Evolutionary conservation across 2,888 invertebrate genomes (phyloP).

Genomic region (Athalia circularis): DNA sequence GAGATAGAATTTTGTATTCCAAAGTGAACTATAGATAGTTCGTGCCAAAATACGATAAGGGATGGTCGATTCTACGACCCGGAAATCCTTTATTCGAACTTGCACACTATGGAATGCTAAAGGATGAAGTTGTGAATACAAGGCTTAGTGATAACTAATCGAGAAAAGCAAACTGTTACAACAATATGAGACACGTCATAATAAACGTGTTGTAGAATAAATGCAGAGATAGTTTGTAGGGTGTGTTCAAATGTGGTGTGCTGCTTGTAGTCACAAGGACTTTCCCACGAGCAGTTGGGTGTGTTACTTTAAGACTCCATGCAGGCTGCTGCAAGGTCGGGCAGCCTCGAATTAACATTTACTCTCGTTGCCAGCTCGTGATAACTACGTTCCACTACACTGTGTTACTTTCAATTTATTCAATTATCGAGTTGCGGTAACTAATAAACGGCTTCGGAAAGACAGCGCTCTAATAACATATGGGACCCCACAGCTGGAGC

Average conservation of each 20-base stretch:
- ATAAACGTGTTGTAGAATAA: slow-evolving; percentile 9
- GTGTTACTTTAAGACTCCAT: slow-evolving; percentile 31
- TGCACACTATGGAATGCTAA: neutral
- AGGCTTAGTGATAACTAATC: neutral
- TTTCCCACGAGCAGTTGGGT: slow-evolving; percentile 35
- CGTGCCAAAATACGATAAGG: no score
- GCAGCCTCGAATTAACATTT: slow-evolving; percentile 30
- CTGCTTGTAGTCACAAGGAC: slow-evolving; percentile 25
- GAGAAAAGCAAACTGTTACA: neutral
- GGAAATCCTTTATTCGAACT: no score
- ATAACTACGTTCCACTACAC: slow-evolving; percentile 20
- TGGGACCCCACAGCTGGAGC: neutral
- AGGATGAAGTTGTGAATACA: neutral
- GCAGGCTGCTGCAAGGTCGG: slow-evolving; percentile 36
- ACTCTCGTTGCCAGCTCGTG: slow-evolving; percentile 29
- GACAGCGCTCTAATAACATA: neutral
- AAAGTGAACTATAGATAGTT: no score
- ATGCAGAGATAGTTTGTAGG: slow-evolving; percentile 25
- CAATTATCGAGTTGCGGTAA: slow-evolving; percentile 41
- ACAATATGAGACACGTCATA: neutral
- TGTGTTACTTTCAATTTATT: slow-evolving; percentile 36
- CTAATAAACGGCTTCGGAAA: slow-evolving; percentile 31
- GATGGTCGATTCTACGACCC: no score
- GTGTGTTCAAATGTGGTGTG: slow-evolving; percentile 29
- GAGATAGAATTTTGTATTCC: no score